These are phyloP conservation scores for Adelosebastes latens DNA, from an alignment of 2,797 vertebrate genomes.

Conservation along the genomic window DNA sequence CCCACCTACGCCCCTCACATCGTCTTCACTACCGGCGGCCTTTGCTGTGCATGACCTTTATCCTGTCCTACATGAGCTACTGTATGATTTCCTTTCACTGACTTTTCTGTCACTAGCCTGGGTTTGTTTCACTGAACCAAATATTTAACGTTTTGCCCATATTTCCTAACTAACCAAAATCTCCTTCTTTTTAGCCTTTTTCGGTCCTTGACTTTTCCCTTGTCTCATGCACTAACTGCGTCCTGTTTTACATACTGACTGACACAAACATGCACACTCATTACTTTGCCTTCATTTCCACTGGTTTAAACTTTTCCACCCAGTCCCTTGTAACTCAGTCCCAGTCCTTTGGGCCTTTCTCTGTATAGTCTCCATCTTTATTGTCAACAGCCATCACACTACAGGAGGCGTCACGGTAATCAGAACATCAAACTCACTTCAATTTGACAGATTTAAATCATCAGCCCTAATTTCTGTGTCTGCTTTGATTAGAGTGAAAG, in stretches of 20 bases:
- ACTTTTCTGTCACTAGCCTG: background rate
- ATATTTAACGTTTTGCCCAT: background rate
- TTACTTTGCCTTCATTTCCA: background rate
- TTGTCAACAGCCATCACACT: background rate
- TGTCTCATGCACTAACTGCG: background rate
- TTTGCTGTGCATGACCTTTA: background rate
- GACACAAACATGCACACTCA: background rate
- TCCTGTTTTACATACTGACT: background rate
- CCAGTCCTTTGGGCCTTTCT: background rate
- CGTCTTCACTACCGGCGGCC: background rate
- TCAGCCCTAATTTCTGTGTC: background rate
- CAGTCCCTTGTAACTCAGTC: background rate
- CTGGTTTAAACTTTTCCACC: background rate
- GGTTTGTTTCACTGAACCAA: slow-evolving; percentile 7
- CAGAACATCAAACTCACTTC: background rate
- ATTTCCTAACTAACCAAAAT: background rate
- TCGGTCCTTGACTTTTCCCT: background rate
- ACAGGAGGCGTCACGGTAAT: background rate
- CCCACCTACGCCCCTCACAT: slow-evolving; percentile 42
- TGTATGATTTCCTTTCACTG: background rate
- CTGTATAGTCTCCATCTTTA: background rate
- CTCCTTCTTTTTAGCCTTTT: background rate
- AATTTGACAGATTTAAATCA: slow-evolving; percentile 10
- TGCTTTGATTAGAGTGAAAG: slow-evolving; percentile 10
- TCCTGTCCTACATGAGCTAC: background rate